Conservation (phyloP, 2,888 invertebrate genomes). For the Bombyx huttoni region DNA sequence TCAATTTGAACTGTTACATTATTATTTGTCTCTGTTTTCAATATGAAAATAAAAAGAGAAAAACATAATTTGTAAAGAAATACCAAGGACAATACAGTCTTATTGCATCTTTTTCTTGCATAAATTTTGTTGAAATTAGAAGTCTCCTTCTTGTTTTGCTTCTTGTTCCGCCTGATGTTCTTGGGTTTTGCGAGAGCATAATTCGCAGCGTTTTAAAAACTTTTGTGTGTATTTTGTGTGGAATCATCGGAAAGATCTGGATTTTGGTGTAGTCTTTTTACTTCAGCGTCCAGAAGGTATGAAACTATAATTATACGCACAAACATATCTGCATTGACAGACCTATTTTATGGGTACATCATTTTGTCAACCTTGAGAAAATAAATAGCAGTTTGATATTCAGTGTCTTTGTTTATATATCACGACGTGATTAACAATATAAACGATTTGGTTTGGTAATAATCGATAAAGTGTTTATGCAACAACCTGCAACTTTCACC, state of each 20-base stretch:
- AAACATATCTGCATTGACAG: conserved; percentile 43
- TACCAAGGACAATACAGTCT: background rate
- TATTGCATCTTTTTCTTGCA: conserved; percentile 15
- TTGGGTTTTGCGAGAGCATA: conserved; percentile 3
- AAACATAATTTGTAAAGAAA: conserved; percentile 2
- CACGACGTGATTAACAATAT: conserved; percentile 1
- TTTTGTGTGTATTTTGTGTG: conserved; percentile 34
- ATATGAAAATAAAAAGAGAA: conserved; percentile 5
- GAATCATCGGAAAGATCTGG: conserved; percentile 22
- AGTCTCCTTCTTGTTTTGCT: conserved; percentile 39
- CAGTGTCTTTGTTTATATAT: conserved; percentile 39
- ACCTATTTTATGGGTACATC: conserved; percentile 30
- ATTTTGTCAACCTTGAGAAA: conserved; percentile 60
- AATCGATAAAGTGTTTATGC: background rate
- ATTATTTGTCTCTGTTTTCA: conserved; percentile 9
- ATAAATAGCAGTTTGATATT: conserved; percentile 29
- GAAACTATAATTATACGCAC: conserved; percentile 36
- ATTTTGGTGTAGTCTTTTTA: conserved; percentile 27
- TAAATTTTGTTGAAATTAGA: conserved; percentile 15
- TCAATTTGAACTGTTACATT: background rate
- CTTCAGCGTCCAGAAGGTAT: conserved; percentile 32
- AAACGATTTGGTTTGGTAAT: background rate
- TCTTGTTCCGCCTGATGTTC: conserved; percentile 45
- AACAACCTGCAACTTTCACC: conserved; percentile 4
- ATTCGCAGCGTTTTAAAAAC: background rate